Conservation (phyloP, 2,888 invertebrate species). For the Carcina quercana region DNA sequence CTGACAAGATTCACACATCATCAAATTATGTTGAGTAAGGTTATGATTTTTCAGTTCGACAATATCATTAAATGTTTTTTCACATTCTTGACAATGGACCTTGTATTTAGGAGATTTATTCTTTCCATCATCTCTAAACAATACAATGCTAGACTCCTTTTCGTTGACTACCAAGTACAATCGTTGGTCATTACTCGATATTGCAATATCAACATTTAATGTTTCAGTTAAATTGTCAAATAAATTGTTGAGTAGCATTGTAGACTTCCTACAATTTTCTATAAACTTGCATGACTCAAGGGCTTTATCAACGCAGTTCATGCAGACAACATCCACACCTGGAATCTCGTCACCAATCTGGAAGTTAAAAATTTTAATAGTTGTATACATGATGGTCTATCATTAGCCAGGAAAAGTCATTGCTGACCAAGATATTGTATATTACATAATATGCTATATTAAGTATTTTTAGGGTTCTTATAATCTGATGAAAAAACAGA, state of each 20-base stretch:
- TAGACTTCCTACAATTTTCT: conserved; percentile 32
- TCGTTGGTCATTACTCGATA: conserved; percentile 23
- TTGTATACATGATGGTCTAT: too few species aligned
- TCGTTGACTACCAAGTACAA: conserved; percentile 40
- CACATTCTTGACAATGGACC: neutral
- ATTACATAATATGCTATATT: too few species aligned
- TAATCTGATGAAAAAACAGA: too few species aligned
- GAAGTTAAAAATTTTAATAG: conserved; percentile 25
- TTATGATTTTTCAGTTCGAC: conserved; percentile 38
- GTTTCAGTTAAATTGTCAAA: conserved; percentile 35
- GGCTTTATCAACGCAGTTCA: conserved; percentile 37
- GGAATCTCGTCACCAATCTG: conserved; percentile 43
- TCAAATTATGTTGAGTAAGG: conserved; percentile 26
- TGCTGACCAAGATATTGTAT: too few species aligned
- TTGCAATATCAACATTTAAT: conserved; percentile 28
- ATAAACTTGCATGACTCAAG: conserved; percentile 36
- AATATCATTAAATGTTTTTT: conserved; percentile 22
- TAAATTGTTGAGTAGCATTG: conserved; percentile 32
- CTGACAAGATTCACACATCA: conserved; percentile 42
- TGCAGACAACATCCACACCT: conserved; percentile 51
- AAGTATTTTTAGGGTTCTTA: too few species aligned
- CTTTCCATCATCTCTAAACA: conserved; percentile 27
- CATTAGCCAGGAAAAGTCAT: too few species aligned
- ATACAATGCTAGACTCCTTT: conserved; percentile 31
- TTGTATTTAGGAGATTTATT: conserved; percentile 8